A percentile compares a stretch with the other conserved stretches of the same genome.
Conservation (phyloP, 92 coral and sea anemone species). For the Parazoanthus swiftii region DNA sequence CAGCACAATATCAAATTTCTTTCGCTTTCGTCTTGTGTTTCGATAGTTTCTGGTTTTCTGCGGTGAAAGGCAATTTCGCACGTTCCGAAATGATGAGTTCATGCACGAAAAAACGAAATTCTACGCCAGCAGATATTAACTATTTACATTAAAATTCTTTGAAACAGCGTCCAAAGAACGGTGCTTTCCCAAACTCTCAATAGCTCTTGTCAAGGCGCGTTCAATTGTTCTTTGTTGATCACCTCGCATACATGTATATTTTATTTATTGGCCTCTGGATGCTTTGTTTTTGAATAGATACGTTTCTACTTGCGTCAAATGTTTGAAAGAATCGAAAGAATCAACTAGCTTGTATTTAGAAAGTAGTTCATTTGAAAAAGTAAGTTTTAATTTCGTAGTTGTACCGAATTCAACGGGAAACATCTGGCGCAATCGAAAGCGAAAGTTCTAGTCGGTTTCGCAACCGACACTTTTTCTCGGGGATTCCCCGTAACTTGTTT, state of each 20-base stretch:
- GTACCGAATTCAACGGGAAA: neutral
- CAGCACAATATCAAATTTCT: neutral
- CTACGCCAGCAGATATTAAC: neutral
- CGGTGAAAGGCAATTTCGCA: neutral
- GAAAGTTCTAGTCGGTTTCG: neutral
- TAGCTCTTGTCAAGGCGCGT: slow-evolving; percentile 14
- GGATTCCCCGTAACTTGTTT: slow-evolving; percentile 49
- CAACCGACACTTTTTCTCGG: neutral
- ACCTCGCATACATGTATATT: neutral
- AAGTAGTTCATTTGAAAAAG: neutral
- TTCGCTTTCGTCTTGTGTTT: neutral
- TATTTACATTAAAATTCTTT: neutral
- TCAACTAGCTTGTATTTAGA: neutral
- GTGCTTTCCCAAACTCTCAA: neutral
- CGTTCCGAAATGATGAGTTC: neutral
- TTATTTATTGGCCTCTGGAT: neutral
- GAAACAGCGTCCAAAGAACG: neutral
- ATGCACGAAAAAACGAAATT: neutral
- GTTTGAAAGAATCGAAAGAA: neutral
- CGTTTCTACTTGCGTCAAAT: neutral
- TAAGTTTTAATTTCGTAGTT: neutral
- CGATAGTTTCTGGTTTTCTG: no score
- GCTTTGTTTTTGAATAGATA: no score
- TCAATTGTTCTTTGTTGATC: neutral
- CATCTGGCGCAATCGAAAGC: neutral